Evolutionary conservation across 2,888 invertebrate species (phyloP).

Genomic region (Julus scandinavius): DNA sequence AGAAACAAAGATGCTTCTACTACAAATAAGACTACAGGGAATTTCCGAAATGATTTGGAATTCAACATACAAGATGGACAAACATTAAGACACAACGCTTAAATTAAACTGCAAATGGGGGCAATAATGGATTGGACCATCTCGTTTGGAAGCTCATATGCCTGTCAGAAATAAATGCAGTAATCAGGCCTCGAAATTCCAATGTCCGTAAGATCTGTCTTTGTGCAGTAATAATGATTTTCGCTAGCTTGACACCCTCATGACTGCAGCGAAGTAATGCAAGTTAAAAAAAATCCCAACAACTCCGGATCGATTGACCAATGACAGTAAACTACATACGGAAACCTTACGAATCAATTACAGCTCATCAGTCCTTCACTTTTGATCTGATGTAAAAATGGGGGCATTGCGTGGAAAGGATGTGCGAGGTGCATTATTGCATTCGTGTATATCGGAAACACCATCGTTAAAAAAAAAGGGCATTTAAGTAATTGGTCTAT

Average conservation of each 20-base stretch:
- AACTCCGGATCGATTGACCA: slow-evolving; percentile 22
- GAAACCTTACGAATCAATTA: slow-evolving; percentile 12
- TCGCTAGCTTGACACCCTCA: background rate
- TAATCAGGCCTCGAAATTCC: background rate
- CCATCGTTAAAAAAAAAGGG: background rate
- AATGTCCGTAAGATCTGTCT: background rate
- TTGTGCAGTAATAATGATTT: background rate
- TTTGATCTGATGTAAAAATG: slow-evolving; percentile 35
- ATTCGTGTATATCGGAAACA: background rate
- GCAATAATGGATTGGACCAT: background rate
- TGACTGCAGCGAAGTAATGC: background rate
- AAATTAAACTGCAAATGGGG: too few species aligned
- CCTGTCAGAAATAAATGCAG: background rate
- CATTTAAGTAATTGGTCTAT: slow-evolving; percentile 35
- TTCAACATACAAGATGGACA: too few species aligned
- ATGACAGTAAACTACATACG: background rate
- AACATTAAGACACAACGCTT: too few species aligned
- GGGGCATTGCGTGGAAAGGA: background rate
- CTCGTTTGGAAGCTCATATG: background rate
- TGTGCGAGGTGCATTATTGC: background rate
- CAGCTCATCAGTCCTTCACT: slow-evolving; percentile 12
- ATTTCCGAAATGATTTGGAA: too few species aligned
- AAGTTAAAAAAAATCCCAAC: background rate
- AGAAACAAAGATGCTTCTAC: too few species aligned
- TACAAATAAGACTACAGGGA: too few species aligned